These are phyloP conservation scores for Buceros bicornis DNA, from an alignment of 2,797 vertebrate species.

Conservation along the genomic window DNA sequence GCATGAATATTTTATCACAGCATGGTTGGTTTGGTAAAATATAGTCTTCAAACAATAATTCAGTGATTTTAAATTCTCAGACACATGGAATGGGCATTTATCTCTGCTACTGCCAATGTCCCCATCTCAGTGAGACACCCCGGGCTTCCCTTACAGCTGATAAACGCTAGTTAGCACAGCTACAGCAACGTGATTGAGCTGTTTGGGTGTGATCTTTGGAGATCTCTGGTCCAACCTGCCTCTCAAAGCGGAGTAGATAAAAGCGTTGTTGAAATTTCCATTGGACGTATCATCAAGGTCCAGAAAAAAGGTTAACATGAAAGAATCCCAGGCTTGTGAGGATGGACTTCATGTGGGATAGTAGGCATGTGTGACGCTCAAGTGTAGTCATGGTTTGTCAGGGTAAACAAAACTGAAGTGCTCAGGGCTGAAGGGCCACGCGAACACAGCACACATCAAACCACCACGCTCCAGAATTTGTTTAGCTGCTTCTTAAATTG, in stretches of 20 bases:
- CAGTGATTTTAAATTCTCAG: background rate
- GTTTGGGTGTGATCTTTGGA: background rate
- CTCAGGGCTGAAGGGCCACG: background rate
- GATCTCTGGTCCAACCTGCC: background rate
- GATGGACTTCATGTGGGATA: background rate
- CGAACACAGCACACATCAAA: background rate
- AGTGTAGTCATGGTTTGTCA: background rate
- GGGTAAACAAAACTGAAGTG: background rate
- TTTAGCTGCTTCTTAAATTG: background rate
- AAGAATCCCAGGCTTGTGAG: background rate
- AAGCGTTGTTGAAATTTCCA: background rate
- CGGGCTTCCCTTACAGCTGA: background rate
- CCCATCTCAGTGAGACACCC: background rate
- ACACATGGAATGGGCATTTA: background rate
- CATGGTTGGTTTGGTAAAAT: background rate
- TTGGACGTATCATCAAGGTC: background rate
- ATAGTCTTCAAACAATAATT: background rate
- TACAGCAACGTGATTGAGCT: background rate
- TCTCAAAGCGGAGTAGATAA: background rate
- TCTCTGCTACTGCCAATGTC: background rate
- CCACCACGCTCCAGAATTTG: background rate
- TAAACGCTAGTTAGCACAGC: background rate
- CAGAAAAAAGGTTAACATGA: too few relatives aligned
- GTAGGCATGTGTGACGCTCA: background rate
- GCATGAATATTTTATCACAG: background rate